Conservation (phyloP, 2,113 vertebrate genomes). For the Pogonocichla stellata region DNA sequence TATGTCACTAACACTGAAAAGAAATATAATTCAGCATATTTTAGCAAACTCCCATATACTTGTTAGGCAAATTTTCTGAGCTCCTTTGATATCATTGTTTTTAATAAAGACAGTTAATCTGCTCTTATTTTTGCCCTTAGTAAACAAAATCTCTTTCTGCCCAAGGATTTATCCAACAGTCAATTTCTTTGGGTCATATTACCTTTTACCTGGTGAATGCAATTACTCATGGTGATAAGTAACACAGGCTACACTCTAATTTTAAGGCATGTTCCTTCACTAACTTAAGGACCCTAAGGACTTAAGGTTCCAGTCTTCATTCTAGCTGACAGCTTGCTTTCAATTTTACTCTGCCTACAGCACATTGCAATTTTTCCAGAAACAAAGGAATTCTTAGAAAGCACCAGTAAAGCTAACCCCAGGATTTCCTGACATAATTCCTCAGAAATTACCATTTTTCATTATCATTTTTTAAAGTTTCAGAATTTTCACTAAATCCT, state of each 20-base stretch:
- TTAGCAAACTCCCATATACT: neutral
- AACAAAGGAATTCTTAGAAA: neutral
- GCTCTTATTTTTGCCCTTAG: neutral
- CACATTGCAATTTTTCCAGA: neutral
- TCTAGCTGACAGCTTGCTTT: neutral
- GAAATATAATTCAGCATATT: neutral
- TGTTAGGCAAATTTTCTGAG: neutral
- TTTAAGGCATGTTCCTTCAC: neutral
- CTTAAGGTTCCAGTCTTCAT: neutral
- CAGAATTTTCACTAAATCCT: neutral
- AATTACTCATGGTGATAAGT: neutral
- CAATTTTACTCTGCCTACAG: neutral
- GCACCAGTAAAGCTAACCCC: neutral
- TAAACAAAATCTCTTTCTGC: neutral
- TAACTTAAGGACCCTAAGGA: neutral
- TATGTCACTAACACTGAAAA: neutral
- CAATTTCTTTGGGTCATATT: neutral
- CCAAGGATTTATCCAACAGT: neutral
- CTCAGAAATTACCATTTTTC: neutral
- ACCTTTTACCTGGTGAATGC: neutral
- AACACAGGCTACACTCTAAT: neutral
- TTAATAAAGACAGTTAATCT: neutral
- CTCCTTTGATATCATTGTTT: neutral
- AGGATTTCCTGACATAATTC: neutral
- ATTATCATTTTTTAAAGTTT: neutral